These are phyloP conservation scores for Graphium colonna DNA, from an alignment of 2,888 invertebrate genomes.

Conservation along the genomic window DNA sequence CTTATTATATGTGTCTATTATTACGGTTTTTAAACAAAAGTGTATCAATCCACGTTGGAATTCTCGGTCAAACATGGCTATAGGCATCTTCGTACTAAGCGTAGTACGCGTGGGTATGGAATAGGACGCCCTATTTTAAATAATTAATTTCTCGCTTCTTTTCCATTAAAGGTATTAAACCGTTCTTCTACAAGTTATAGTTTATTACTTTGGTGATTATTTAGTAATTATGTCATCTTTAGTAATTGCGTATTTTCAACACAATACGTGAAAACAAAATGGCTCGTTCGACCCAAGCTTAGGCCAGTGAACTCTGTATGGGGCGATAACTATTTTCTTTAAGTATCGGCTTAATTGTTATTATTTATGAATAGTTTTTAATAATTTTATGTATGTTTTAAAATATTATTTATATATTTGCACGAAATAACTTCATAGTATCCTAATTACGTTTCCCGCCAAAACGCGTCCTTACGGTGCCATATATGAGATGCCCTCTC, in stretches of 20 bases:
- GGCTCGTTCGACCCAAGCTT: slow-evolving; percentile 77
- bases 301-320: slow-evolving; percentile 76
- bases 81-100: slow-evolving; percentile 73
- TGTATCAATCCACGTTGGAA: slow-evolving; percentile 76
- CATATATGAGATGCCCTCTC: slow-evolving; percentile 47
- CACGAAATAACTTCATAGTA: slow-evolving; percentile 22
- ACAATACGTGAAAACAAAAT: slow-evolving; percentile 79
- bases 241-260: slow-evolving; percentile 77
- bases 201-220: slow-evolving; percentile 62
- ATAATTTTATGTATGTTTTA: slow-evolving; percentile 7
- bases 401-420: slow-evolving; percentile 8
- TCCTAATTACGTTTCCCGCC: slow-evolving; percentile 72
- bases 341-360: slow-evolving; percentile 35
- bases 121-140: slow-evolving; percentile 72
- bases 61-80: slow-evolving; percentile 78
- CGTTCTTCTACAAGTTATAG: slow-evolving; percentile 75
- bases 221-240: slow-evolving; percentile 66
- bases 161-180: slow-evolving; percentile 66
- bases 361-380: slow-evolving; percentile 32
- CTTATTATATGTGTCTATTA: slow-evolving; percentile 53
- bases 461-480: slow-evolving; percentile 70
- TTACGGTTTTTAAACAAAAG: slow-evolving; percentile 51
- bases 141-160: slow-evolving; percentile 77
- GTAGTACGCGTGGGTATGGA: slow-evolving; percentile 76
- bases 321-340: slow-evolving; percentile 62